Evolutionary conservation across 2,113 vertebrate species (phyloP).

Genomic region (Panthera leo): DNA sequence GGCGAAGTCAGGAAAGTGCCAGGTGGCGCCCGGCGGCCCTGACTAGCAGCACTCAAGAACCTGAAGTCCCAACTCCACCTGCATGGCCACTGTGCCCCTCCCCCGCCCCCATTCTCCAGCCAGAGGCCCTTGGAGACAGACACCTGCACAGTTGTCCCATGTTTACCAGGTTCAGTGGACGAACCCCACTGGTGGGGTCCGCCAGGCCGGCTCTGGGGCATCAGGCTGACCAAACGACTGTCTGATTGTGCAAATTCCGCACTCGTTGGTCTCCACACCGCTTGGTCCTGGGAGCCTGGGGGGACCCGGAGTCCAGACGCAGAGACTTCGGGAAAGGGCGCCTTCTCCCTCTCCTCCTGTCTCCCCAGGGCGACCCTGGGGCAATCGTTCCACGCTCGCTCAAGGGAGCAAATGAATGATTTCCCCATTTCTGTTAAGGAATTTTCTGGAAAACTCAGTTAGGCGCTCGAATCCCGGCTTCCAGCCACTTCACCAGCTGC

Average conservation of each 20-base stretch:
- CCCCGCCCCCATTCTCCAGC: background rate
- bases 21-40: rapidly evolving
- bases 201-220: no score
- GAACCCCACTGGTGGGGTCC: no score
- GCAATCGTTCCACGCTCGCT: background rate
- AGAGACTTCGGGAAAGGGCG: background rate
- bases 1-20: background rate
- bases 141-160: rapidly evolving
- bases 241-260: background rate
- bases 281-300: background rate
- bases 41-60: background rate
- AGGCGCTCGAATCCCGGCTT: background rate
- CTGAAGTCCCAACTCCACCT: background rate
- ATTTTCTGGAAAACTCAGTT: background rate
- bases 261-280: background rate
- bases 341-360: background rate
- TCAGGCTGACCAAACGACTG: background rate
- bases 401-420: background rate
- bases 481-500: background rate
- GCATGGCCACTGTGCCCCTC: no score
- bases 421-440: background rate
- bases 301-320: background rate
- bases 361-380: background rate
- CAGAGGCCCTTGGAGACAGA: background rate
- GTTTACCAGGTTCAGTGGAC: background rate